Evolutionary conservation across 2,113 vertebrate genomes (phyloP).

Genomic region (Semnornis frantzii): DNA sequence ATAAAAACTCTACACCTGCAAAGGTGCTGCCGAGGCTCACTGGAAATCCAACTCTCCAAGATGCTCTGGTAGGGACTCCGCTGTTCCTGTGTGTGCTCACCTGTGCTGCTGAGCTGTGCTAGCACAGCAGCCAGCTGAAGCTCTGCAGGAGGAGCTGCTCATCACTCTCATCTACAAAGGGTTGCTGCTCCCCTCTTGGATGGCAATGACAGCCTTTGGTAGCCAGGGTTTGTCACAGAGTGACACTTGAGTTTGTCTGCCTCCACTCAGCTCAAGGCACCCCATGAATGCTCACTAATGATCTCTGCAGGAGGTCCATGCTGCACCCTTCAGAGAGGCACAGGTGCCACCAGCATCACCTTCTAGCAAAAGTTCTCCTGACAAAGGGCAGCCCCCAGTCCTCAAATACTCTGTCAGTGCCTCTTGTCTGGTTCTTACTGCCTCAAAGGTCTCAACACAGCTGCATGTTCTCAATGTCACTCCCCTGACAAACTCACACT

Average conservation of each 20-base stretch:
- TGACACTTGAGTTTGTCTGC: conserved; percentile 41
- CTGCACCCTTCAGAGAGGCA: background rate
- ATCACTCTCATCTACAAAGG: background rate
- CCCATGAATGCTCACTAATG: conserved; percentile 24
- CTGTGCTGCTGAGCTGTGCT: background rate
- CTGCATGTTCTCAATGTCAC: background rate
- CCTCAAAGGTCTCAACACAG: background rate
- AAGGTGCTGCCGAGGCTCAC: background rate
- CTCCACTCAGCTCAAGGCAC: background rate
- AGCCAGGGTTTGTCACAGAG: background rate
- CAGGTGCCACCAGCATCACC: conserved; percentile 17
- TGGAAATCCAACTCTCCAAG: background rate
- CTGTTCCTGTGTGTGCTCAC: background rate
- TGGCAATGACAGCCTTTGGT: background rate
- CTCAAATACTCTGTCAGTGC: background rate
- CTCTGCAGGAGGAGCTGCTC: background rate
- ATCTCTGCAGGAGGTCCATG: conserved; percentile 4
- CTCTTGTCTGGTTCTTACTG: background rate
- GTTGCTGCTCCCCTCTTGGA: background rate
- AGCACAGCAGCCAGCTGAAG: background rate
- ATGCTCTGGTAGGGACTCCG: background rate
- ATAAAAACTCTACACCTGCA: background rate
- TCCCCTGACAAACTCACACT: background rate
- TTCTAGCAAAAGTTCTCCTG: background rate
- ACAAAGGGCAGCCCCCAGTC: background rate